These are phyloP conservation scores for Spinus olivaceus DNA, from an alignment of 2,797 vertebrate species.

Conservation along the genomic window DNA sequence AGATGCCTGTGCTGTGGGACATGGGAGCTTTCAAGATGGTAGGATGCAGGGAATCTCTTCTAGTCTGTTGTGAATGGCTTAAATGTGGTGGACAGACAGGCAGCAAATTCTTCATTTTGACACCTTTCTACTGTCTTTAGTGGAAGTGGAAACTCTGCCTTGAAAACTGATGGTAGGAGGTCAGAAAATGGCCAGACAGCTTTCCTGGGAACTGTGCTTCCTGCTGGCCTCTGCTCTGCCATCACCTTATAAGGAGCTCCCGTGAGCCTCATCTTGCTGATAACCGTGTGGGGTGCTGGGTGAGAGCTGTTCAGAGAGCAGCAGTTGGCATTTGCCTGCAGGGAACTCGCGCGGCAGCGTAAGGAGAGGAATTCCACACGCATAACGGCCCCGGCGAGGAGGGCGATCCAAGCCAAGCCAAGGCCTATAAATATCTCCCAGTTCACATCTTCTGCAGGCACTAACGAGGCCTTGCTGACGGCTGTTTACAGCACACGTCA, in stretches of 20 bases:
- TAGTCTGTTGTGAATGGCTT: neutral
- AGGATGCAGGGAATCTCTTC: neutral
- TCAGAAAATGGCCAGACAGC: neutral
- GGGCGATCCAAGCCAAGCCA: neutral
- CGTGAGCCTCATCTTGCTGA: neutral
- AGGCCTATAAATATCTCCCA: neutral
- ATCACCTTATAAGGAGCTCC: neutral
- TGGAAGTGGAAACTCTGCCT: neutral
- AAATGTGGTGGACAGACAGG: neutral
- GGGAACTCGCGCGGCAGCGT: neutral
- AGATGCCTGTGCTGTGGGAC: neutral
- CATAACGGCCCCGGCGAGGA: neutral
- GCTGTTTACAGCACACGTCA: neutral
- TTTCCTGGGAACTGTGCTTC: neutral
- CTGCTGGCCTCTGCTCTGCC: neutral
- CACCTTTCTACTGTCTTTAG: neutral
- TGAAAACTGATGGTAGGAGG: neutral
- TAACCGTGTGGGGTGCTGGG: neutral
- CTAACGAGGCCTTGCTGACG: neutral
- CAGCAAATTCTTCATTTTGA: neutral
- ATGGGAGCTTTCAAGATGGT: neutral
- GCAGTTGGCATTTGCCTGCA: neutral
- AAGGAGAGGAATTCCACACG: conserved; percentile 18
- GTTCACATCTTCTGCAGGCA: neutral
- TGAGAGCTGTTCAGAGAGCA: neutral